A percentile compares a stretch with the other conserved stretches of the same genome.
These are phyloP conservation scores for Chiridota heheva DNA, from an alignment of 35 echinoderm and acorn worm species.

Conservation along the genomic window DNA sequence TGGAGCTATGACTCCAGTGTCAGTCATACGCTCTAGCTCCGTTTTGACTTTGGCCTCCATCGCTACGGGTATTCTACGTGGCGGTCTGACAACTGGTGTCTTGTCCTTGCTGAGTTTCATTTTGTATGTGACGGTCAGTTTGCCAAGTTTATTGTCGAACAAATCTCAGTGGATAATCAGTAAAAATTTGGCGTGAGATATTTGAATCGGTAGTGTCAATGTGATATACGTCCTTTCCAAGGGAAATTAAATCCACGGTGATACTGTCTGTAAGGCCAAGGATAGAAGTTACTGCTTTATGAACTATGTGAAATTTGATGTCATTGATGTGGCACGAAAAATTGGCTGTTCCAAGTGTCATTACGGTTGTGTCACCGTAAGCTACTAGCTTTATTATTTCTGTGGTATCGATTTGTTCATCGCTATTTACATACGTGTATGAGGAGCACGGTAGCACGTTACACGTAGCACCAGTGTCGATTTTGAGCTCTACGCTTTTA, in stretches of 20 bases:
- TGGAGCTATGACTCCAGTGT: conserved; percentile 18
- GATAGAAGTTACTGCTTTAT: conserved; percentile 1
- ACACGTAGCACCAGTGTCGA: conserved; percentile 36
- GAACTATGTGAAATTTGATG: neutral
- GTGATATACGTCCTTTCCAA: conserved; percentile 20
- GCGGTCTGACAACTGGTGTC: conserved; percentile 31
- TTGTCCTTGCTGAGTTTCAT: conserved; percentile 14
- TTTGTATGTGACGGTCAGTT: conserved; percentile 7
- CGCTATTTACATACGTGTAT: neutral
- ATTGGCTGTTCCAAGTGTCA: conserved; percentile 4
- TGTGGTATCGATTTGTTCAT: conserved; percentile 1
- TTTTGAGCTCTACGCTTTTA: neutral
- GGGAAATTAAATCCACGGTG: neutral
- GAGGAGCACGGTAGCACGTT: conserved; percentile 5
- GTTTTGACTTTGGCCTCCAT: conserved; percentile 48
- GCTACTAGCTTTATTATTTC: neutral
- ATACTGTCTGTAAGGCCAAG: conserved; percentile 24
- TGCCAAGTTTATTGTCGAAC: conserved; percentile 22
- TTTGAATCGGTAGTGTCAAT: neutral
- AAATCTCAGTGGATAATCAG: conserved; percentile 2
- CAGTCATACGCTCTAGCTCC: conserved; percentile 33
- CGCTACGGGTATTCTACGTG: conserved; percentile 38
- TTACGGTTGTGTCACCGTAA: conserved; percentile 2
- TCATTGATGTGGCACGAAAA: neutral
- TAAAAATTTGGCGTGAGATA: neutral